Evolutionary conservation across 2,888 invertebrate genomes (phyloP).

Genomic region (Pherbina coryleti): DNA sequence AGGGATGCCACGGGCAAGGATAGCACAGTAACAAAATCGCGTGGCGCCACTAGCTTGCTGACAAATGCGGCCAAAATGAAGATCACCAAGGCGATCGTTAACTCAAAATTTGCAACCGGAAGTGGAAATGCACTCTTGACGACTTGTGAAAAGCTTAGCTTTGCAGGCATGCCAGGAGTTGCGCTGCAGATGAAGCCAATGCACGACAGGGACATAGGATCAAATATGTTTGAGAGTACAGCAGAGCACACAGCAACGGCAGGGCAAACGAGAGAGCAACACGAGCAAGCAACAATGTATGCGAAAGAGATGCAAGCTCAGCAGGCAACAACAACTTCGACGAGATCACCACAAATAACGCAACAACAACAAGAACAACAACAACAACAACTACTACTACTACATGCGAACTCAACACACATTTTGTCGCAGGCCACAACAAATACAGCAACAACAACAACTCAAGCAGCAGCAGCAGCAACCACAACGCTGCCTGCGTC

Average conservation of each 20-base stretch:
- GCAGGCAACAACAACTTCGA: constrained; percentile 27
- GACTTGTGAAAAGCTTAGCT: not conserved
- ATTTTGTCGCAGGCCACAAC: constrained; percentile 35
- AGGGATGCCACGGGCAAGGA: not conserved
- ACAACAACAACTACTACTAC: constrained; percentile 28
- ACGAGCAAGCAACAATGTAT: constrained; percentile 40
- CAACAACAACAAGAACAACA: constrained; percentile 30
- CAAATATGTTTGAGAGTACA: not conserved
- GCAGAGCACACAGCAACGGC: not conserved
- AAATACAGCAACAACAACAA: constrained; percentile 36
- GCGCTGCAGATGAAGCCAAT: constrained; percentile 11
- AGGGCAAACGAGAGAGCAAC: constrained; percentile 42
- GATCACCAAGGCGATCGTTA: constrained; percentile 57
- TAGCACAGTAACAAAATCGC: not conserved
- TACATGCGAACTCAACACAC: constrained; percentile 9
- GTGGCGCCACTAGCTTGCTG: constrained; percentile 49
- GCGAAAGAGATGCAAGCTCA: constrained; percentile 39
- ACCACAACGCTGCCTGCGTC: constrained; percentile 13
- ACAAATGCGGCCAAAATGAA: constrained; percentile 63
- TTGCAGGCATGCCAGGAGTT: not conserved
- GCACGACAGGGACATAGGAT: not conserved
- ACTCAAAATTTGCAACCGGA: constrained; percentile 51
- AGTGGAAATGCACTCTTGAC: constrained; percentile 7
- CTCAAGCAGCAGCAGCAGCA: constrained; percentile 24
- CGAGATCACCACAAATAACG: constrained; percentile 25